Percentiles rank a stretch among this genome's conserved stretches.
These are phyloP conservation scores for Epinephelus cyanopodus DNA, from an alignment of 2,113 vertebrate species.

Conservation along the genomic window DNA sequence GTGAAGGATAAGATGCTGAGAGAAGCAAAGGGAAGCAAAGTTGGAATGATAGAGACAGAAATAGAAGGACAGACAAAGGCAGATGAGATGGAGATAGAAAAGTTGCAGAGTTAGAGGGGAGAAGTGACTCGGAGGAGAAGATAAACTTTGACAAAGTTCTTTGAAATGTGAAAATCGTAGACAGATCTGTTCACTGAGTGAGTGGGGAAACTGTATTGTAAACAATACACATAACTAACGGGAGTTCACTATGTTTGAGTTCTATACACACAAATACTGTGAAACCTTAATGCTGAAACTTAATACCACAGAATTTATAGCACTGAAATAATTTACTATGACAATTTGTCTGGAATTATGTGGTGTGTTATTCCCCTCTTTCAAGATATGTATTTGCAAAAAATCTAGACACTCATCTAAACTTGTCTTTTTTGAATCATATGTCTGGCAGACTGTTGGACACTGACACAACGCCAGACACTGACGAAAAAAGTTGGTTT, in stretches of 20 bases:
- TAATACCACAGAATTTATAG: not conserved
- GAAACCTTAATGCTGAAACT: not conserved
- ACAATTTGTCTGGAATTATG: too few species aligned
- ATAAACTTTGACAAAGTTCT: slow-evolving; percentile 11
- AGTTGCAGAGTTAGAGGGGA: not conserved
- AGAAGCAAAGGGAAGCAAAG: slow-evolving; percentile 15
- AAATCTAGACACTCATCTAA: too few species aligned
- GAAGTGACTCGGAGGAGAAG: not conserved
- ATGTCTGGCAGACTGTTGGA: too few species aligned
- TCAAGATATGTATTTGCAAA: too few species aligned
- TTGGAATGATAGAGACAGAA: not conserved
- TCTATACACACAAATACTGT: not conserved
- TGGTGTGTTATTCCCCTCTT: too few species aligned
- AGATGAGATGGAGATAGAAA: not conserved
- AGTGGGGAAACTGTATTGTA: not conserved
- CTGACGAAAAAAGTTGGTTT: too few species aligned
- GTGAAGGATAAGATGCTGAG: slow-evolving; percentile 26
- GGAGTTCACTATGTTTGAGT: not conserved
- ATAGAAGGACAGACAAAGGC: slow-evolving; percentile 4
- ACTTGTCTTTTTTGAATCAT: too few species aligned
- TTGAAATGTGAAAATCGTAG: not conserved
- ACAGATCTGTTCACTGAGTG: not conserved
- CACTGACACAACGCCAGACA: too few species aligned
- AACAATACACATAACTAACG: not conserved
- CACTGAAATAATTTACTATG: not conserved